These are phyloP conservation scores for Morpho achilles DNA, from an alignment of 2,888 invertebrate genomes.

Conservation along the genomic window DNA sequence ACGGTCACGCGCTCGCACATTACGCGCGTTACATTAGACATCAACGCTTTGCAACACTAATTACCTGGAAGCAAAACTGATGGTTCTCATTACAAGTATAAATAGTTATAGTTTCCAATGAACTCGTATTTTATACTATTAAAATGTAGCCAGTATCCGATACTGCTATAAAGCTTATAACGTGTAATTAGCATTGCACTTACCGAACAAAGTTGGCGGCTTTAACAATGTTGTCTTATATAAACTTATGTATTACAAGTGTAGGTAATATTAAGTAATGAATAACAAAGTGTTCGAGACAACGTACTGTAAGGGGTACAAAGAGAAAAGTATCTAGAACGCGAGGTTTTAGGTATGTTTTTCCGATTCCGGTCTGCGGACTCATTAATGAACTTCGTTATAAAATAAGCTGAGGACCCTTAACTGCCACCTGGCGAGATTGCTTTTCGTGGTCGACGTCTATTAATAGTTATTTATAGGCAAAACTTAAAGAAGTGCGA, in stretches of 20 bases:
- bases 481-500: constrained; percentile 52
- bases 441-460: constrained; percentile 72
- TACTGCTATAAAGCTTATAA: constrained; percentile 17
- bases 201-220: constrained; percentile 13
- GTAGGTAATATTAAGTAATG: constrained; percentile 56
- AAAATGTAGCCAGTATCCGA: constrained; percentile 11
- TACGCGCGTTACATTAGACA: constrained; percentile 46
- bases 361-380: constrained; percentile 36
- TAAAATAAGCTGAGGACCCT: constrained; percentile 69
- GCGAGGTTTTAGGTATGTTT: constrained; percentile 40
- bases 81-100: constrained; percentile 20
- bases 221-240: constrained; percentile 19
- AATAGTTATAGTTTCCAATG: constrained; percentile 14
- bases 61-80: constrained; percentile 24
- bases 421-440: constrained; percentile 70
- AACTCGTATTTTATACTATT: constrained; percentile 14
- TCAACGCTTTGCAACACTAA: constrained; percentile 40
- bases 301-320: constrained; percentile 28
- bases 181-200: constrained; percentile 20
- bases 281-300: constrained; percentile 53
- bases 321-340: constrained; percentile 43
- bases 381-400: constrained; percentile 71
- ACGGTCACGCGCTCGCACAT: constrained; percentile 36
- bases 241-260: constrained; percentile 17
- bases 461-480: constrained; percentile 73